Conservation (phyloP, 1,140 invertebrate species). For the Lepidurus arcticus region DNA sequence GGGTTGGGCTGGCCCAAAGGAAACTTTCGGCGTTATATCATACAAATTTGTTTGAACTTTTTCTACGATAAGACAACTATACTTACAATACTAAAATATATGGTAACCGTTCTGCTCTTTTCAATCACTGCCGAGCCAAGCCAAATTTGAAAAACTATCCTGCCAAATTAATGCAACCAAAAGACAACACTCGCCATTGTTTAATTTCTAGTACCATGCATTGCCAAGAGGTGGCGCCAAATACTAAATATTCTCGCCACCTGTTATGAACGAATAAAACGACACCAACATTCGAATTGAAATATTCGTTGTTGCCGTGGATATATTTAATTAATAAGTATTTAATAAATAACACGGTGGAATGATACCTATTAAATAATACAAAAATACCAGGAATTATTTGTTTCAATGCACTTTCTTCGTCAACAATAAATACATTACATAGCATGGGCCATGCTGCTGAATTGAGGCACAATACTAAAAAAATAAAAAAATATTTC, state of each 20-base stretch:
- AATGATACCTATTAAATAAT: no score
- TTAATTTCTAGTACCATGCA: not conserved
- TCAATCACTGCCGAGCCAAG: not conserved
- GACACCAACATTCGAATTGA: no score
- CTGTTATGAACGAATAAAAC: no score
- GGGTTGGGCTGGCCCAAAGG: not conserved
- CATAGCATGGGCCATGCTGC: not conserved
- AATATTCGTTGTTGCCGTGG: no score
- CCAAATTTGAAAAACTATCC: not conserved
- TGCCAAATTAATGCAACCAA: not conserved
- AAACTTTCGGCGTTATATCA: not conserved
- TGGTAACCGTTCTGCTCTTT: not conserved
- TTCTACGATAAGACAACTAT: not conserved
- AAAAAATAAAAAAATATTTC: conserved; percentile 12
- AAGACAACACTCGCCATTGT: conserved; percentile 17
- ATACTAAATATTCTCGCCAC: not conserved
- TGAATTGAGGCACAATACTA: conserved; percentile 3
- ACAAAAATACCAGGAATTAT: not conserved
- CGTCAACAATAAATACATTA: conserved; percentile 6
- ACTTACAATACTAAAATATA: not conserved
- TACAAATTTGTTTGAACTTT: not conserved
- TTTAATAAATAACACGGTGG: no score
- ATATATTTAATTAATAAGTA: no score
- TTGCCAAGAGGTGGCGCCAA: not conserved
- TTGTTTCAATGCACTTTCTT: not conserved